These are phyloP conservation scores for Leucophenga varia DNA, from an alignment of 1,140 invertebrate species.

Conservation along the genomic window DNA sequence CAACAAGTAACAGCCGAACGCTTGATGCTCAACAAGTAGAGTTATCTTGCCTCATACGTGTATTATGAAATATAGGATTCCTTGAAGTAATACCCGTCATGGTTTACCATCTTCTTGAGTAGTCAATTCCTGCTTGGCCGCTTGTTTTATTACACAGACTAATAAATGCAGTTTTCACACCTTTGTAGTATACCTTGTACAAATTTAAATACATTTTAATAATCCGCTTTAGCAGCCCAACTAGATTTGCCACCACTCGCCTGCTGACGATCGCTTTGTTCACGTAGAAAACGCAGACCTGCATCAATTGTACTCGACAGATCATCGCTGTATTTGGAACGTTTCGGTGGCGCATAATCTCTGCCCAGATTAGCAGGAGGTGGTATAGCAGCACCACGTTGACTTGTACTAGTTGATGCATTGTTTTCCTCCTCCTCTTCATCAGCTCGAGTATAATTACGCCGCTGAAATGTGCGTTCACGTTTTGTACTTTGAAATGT, in stretches of 20 bases:
- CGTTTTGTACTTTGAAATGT: conserved; percentile 34
- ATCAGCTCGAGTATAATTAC: conserved; percentile 23
- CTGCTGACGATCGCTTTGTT: conserved; percentile 62
- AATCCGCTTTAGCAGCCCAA: conserved; percentile 53
- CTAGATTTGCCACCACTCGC: conserved; percentile 35
- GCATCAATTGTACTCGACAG: conserved; percentile 67
- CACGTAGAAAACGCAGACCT: conserved; percentile 68
- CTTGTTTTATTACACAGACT: too few relatives aligned
- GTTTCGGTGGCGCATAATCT: conserved; percentile 56
- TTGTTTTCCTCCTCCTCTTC: conserved; percentile 22
- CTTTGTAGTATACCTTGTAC: too few relatives aligned
- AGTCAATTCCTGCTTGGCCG: too few relatives aligned
- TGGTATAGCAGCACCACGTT: conserved; percentile 61
- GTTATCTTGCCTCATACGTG: too few relatives aligned
- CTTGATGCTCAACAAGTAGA: too few relatives aligned
- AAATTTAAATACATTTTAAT: too few relatives aligned
- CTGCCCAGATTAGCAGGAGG: conserved; percentile 67
- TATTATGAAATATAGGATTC: too few relatives aligned
- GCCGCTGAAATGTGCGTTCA: conserved; percentile 34
- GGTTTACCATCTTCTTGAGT: too few relatives aligned
- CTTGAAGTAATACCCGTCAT: too few relatives aligned
- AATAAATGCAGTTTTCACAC: too few relatives aligned
- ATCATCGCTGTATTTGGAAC: conserved; percentile 39
- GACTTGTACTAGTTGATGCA: conserved; percentile 18
- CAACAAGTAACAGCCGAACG: too few relatives aligned